A percentile compares a stretch with the other conserved stretches of the same genome.
These are phyloP conservation scores for Pollenia angustigena DNA, from an alignment of 2,888 invertebrate genomes.

Conservation along the genomic window DNA sequence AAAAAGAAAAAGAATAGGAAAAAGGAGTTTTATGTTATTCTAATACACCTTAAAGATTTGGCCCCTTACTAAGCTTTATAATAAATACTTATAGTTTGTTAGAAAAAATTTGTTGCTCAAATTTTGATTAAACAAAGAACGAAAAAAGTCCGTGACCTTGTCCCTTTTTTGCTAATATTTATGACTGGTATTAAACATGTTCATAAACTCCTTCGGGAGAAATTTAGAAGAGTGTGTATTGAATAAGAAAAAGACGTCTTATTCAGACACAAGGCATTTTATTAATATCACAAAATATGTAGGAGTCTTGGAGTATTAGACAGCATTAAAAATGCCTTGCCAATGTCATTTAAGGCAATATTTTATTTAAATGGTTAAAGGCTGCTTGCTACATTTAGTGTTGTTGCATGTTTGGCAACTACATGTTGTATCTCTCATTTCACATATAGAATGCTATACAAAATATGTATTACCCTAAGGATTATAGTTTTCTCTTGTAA, in stretches of 20 bases:
- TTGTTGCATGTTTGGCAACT: slow-evolving; percentile 27
- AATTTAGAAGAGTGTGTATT: slow-evolving; percentile 73
- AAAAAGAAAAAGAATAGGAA: neutral
- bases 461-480: slow-evolving; percentile 51
- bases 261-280: neutral
- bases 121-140: slow-evolving; percentile 7
- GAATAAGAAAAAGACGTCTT: slow-evolving; percentile 26
- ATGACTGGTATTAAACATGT: slow-evolving; percentile 36
- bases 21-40: slow-evolving; percentile 39
- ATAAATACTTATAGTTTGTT: slow-evolving; percentile 2
- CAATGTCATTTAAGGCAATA: slow-evolving; percentile 56
- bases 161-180: slow-evolving; percentile 59
- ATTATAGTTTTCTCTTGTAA: slow-evolving; percentile 37
- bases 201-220: slow-evolving; percentile 77
- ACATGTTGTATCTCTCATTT: slow-evolving; percentile 9
- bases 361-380: slow-evolving; percentile 64
- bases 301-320: neutral
- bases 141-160: slow-evolving; percentile 78
- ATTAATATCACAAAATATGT: neutral
- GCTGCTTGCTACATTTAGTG: neutral
- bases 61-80: neutral
- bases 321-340: slow-evolving; percentile 27
- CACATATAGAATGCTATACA: neutral
- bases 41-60: slow-evolving; percentile 50
- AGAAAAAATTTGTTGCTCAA: slow-evolving; percentile 25